Evolutionary conservation across 2,888 invertebrate genomes (phyloP), one percentile per base, ranked within the genome.

Genomic region (Phytoseiulus persimilis): DNA sequence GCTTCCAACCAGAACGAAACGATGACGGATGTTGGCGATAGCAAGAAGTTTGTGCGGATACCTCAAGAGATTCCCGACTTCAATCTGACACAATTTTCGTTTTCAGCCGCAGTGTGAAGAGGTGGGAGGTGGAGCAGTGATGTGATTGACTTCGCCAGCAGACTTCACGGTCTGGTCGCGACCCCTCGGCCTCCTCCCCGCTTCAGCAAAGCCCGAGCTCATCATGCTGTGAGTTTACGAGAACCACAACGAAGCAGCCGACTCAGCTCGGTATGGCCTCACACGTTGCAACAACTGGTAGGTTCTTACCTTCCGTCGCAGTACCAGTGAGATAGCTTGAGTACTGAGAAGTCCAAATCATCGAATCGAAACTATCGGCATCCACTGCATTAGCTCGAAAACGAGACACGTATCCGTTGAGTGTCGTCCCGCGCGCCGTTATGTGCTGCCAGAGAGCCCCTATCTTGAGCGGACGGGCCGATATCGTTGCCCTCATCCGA

Each of bases 91-190:
- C 18, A 28, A 11, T 65, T 65, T 65, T 65, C 28, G 65, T 65
- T 65, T 65, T 65, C 65, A 65, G 65, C 65, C 1, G 18, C 65
- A 65, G 65, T 65, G 65, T 65, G 65, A 65, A 65, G 65, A 65
- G 65, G 65, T 65, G 65, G 65, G 65, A 65, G 65, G 65, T 65
- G 65, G 65, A 65, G 65, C 65, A 65, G 65, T 65, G 65, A 65
- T 65, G 65, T 65, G 65, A 65, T 65, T 65, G 65, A 14, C 65
- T 65, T 65, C 65, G 65, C 65, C 18, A 65, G 65, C 65, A 23
- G 65, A 65, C 65, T 65, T 65, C 65, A 65, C 65, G 65, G 65
- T 28, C 65, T 65, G 65, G 14, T 28, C 65, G 65, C 65, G 65
- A 65, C 65, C 65, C 28, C 65, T 28, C 65, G 65, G 28, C 65